phyloP scores from a whole-genome alignment of 2,797 vertebrate genomes.

The Enteromius argenteus region DNA sequence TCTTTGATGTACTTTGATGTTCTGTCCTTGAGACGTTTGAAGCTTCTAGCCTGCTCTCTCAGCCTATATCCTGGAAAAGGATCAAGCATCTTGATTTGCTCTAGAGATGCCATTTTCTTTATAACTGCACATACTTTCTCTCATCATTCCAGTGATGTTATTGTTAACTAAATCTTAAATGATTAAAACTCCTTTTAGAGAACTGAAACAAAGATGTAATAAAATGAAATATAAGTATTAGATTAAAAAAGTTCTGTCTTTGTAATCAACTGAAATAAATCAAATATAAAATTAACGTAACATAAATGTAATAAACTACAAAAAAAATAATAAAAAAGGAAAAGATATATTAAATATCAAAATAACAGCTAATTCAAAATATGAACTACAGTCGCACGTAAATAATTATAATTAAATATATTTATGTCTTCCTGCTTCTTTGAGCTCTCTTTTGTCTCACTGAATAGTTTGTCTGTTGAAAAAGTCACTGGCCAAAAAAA shows the following conservation, averaged over 20 bases:
- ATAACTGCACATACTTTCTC: not conserved
- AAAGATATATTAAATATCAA: not conserved
- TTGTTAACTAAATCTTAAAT: not conserved
- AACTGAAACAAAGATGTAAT: not conserved
- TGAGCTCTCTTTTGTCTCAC: not conserved
- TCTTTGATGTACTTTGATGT: constrained; percentile 22
- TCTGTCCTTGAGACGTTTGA: constrained; percentile 5
- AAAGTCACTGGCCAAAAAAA: constrained; percentile 11
- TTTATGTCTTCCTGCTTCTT: not conserved
- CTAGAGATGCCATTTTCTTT: not conserved
- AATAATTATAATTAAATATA: not conserved
- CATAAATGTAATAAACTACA: not conserved
- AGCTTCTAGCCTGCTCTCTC: not conserved
- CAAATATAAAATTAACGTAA: not conserved
- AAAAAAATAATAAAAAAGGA: not conserved
- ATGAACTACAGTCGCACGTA: not conserved
- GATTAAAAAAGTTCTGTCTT: not conserved
- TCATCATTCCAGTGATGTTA: not conserved
- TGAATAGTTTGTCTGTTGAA: not conserved
- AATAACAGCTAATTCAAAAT: not conserved
- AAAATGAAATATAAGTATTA: not conserved
- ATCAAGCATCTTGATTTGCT: constrained; percentile 9
- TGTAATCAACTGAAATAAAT: not conserved
- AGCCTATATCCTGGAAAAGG: not conserved
- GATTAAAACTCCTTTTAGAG: not conserved